These are phyloP conservation scores for Eunapius fragilis DNA, from an alignment of 37 sponge, comb jelly and placozoan species.

Conservation along the genomic window DNA sequence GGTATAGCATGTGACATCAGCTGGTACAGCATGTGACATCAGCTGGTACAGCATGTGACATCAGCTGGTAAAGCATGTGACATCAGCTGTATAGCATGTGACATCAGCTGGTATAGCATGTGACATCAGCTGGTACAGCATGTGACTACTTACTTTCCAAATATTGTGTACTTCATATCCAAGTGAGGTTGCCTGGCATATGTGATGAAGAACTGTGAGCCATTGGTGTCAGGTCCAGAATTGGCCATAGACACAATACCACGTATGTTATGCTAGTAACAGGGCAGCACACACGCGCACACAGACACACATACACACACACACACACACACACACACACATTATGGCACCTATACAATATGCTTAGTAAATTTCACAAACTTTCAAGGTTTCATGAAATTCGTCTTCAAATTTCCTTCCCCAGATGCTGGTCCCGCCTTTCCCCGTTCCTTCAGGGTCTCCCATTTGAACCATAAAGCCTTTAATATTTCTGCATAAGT, in stretches of 20 bases:
- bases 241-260: slow-evolving; percentile 99
- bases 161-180: slow-evolving; percentile 92
- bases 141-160: slow-evolving; percentile 83
- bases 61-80: no score
- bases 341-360: not conserved
- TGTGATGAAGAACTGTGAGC: slow-evolving; percentile 97
- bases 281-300: no score
- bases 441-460: slow-evolving; percentile 95
- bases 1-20: no score
- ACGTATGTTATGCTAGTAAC: slow-evolving; percentile 76
- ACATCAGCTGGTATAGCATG: no score
- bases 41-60: no score
- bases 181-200: slow-evolving; percentile 91
- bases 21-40: no score
- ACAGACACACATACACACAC: no score
- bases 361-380: not conserved
- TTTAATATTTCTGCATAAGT: slow-evolving; percentile 77
- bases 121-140: no score
- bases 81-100: no score
- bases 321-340: no score
- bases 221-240: slow-evolving; percentile 94
- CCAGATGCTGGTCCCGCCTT: slow-evolving; percentile 98
- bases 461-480: slow-evolving; percentile 96
- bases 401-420: slow-evolving; percentile 91
- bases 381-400: slow-evolving; percentile 90